phyloP scores from a whole-genome alignment of 2,888 invertebrate genomes.

The Noctuana brunneofusca region DNA sequence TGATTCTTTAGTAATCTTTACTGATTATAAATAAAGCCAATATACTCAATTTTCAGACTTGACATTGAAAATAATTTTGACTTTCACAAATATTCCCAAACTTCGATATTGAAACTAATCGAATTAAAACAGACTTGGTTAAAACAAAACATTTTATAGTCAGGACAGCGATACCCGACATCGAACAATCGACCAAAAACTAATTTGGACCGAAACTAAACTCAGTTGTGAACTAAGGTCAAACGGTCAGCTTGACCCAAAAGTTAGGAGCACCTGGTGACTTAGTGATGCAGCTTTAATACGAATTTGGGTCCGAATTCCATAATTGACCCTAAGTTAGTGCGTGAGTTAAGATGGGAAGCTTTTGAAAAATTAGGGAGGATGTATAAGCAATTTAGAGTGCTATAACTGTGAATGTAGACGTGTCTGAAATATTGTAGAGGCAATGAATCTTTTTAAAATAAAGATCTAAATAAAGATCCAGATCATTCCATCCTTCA shows the following conservation, averaged over 20 bases:
- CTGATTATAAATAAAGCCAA: neutral
- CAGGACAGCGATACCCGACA: constrained; percentile 7
- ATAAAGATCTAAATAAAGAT: neutral
- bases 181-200: constrained; percentile 39
- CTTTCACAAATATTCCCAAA: neutral
- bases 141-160: constrained; percentile 8
- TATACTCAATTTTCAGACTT: neutral
- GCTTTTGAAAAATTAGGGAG: constrained; percentile 5
- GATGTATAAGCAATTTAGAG: neutral
- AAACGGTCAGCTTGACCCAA: constrained; percentile 29
- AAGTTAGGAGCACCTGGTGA: constrained; percentile 36
- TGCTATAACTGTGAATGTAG: neutral
- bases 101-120: neutral
- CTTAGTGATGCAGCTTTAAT: constrained; percentile 36
- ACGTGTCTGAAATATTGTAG: neutral
- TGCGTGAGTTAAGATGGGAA: constrained; percentile 16
- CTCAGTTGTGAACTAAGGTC: constrained; percentile 26
- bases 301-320: constrained; percentile 21
- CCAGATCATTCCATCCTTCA: neutral
- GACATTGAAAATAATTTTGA: neutral
- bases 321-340: constrained; percentile 14
- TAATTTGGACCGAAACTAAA: constrained; percentile 38
- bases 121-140: neutral
- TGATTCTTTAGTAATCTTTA: too few relatives aligned
- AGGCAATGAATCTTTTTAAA: neutral